Conservation (phyloP, 2,888 invertebrate species). For the Ernsta delagoae region DNA sequence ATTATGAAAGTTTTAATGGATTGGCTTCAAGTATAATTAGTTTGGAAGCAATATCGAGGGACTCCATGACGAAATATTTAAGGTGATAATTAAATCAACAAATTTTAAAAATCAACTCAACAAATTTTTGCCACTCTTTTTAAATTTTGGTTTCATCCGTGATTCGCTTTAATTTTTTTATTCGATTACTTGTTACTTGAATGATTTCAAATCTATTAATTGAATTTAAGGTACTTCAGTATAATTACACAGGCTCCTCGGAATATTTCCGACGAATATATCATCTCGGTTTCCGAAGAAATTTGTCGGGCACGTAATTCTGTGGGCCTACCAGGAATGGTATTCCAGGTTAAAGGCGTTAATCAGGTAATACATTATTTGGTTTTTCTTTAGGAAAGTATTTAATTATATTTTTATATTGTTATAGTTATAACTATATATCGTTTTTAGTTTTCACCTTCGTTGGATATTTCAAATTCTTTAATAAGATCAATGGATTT, state of each 20-base stretch:
- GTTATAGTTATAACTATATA: background rate
- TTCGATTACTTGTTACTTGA: background rate
- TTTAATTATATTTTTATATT: too few relatives aligned
- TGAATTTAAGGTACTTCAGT: constrained; percentile 3
- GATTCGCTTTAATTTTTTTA: too few relatives aligned
- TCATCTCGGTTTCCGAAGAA: constrained; percentile 15
- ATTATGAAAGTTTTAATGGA: background rate
- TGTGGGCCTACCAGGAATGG: background rate
- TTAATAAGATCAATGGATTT: background rate
- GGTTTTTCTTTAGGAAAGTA: too few relatives aligned
- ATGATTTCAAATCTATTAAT: background rate
- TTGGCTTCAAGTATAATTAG: background rate
- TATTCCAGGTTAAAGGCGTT: background rate
- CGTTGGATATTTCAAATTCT: background rate
- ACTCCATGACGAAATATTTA: background rate
- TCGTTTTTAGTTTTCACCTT: background rate
- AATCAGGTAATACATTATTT: background rate
- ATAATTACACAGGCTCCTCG: constrained; percentile 7
- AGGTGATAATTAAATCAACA: background rate
- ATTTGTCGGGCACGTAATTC: constrained; percentile 6
- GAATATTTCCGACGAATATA: constrained; percentile 11
- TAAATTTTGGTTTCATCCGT: too few relatives aligned
- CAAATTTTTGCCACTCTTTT: too few relatives aligned
- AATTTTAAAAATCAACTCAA: background rate
- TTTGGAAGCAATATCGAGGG: constrained; percentile 13